phyloP scores from a whole-genome alignment of 2,888 invertebrate species.

The Napeogenes sylphis region DNA sequence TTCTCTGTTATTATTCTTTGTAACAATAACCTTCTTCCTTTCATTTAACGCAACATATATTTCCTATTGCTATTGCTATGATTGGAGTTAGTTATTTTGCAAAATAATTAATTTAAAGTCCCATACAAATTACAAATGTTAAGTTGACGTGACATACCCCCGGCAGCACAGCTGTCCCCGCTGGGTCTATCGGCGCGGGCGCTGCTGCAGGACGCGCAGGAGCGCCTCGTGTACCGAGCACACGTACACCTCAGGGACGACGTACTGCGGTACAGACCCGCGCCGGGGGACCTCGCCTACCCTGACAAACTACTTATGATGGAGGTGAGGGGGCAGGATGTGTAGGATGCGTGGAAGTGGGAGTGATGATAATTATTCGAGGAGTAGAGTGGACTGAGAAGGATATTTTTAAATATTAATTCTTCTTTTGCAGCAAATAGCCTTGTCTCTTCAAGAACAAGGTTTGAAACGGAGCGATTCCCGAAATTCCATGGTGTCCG shows the following conservation, averaged over 20 bases:
- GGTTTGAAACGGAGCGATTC: conserved; percentile 80
- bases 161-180: conserved; percentile 81
- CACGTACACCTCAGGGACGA: conserved; percentile 96
- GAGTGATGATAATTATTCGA: no score
- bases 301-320: conserved; percentile 99
- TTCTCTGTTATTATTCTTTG: no score
- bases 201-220: conserved; percentile 95
- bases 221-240: conserved; percentile 95
- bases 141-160: conserved; percentile 43
- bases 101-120: not conserved
- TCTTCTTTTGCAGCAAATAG: conserved; percentile 76
- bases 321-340: conserved; percentile 79
- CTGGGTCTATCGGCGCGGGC: conserved; percentile 88
- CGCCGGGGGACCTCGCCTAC: conserved; percentile 97
- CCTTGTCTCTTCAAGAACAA: conserved; percentile 80
- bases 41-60: no score
- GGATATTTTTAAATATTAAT: not conserved
- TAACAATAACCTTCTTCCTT: no score
- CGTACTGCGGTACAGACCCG: conserved; percentile 91
- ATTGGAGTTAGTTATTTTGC: no score
- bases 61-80: no score
- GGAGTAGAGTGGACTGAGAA: no score
- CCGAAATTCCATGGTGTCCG: conserved; percentile 82
- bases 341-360: no score
- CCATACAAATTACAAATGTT: not conserved